Evolutionary conservation across 2,797 vertebrate genomes (phyloP).

Genomic region (Spinibarbus caldwelli): DNA sequence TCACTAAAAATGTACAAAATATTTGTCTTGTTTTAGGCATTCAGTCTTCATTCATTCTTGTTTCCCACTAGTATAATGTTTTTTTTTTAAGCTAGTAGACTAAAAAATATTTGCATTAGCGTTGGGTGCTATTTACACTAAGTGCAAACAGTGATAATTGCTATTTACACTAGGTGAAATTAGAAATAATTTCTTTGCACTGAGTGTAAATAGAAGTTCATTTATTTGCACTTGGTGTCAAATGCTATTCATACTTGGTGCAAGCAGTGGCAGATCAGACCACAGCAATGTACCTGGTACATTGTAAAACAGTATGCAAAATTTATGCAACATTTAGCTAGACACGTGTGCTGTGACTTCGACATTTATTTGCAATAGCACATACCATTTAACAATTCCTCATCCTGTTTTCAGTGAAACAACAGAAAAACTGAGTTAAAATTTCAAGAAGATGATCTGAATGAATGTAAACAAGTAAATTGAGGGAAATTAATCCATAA

Average conservation of each 20-base stretch:
- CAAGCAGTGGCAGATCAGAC: not conserved
- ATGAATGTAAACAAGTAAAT: too few relatives aligned
- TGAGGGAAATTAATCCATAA: too few relatives aligned
- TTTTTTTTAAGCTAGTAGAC: not conserved
- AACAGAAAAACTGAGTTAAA: too few relatives aligned
- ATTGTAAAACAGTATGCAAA: not conserved
- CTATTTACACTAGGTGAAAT: not conserved
- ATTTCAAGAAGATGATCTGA: too few relatives aligned
- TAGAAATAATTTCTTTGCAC: not conserved
- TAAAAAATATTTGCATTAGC: not conserved
- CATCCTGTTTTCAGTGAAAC: too few relatives aligned
- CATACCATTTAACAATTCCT: too few relatives aligned
- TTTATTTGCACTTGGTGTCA: not conserved
- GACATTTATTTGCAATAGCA: too few relatives aligned
- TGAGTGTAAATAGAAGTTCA: not conserved
- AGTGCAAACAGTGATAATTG: too few relatives aligned
- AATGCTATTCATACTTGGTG: not conserved
- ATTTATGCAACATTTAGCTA: too few relatives aligned
- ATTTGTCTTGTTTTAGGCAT: not conserved
- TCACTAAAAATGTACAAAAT: not conserved
- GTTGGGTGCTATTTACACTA: not conserved
- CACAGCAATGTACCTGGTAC: too few relatives aligned
- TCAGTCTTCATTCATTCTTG: not conserved
- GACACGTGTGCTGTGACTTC: too few relatives aligned
- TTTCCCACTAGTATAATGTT: not conserved